Conservation (phyloP, 2,888 invertebrate species). For the Chalcosyrphus nemorum region DNA sequence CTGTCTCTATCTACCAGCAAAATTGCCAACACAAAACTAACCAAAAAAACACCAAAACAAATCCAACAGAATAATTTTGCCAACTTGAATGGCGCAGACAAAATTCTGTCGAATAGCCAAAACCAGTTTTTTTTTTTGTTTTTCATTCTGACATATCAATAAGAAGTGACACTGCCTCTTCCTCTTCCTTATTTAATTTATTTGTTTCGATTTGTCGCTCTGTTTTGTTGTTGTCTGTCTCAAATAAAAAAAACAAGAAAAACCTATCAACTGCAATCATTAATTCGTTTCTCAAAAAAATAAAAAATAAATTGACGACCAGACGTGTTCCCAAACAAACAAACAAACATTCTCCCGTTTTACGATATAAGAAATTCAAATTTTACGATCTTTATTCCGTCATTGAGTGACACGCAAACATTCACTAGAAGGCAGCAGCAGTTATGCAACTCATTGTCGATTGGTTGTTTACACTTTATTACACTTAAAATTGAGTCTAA, state of each 20-base stretch:
- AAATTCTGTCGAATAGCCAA: neutral
- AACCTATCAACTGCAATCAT: conserved; percentile 41
- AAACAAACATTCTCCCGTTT: conserved; percentile 14
- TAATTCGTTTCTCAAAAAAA: no score
- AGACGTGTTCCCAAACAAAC: neutral
- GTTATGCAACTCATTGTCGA: conserved; percentile 62
- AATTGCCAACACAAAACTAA: conserved; percentile 36
- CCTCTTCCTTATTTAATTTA: neutral
- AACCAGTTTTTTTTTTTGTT: conserved; percentile 52
- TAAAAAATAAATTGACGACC: no score
- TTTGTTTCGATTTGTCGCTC: conserved; percentile 30
- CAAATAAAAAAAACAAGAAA: conserved; percentile 15
- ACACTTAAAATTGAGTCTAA: conserved; percentile 66
- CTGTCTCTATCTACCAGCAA: neutral
- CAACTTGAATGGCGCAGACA: conserved; percentile 6
- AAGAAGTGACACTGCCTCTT: conserved; percentile 14
- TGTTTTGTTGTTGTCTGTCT: conserved; percentile 13
- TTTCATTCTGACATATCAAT: conserved; percentile 49
- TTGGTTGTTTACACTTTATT: conserved; percentile 70
- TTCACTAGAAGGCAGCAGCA: conserved; percentile 4
- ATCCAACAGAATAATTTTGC: conserved; percentile 8
- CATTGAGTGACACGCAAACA: conserved; percentile 36
- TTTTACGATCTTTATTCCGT: conserved; percentile 62
- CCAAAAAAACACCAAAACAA: neutral
- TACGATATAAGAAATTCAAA: conserved; percentile 50